Evolutionary conservation across 1,140 invertebrate species (phyloP).

Genomic region (Drosophila subobscura): DNA sequence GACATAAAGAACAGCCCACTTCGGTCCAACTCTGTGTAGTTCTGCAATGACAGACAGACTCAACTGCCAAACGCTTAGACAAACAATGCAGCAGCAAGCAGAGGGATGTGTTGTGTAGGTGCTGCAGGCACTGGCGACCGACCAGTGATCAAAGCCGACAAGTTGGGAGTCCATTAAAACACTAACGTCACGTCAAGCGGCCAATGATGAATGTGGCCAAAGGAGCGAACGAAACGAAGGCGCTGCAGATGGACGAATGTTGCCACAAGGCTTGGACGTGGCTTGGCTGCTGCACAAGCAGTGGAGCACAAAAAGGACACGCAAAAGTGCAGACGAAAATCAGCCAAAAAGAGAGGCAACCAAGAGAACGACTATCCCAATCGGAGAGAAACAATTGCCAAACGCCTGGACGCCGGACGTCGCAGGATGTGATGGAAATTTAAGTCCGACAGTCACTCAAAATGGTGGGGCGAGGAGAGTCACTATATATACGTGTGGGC

Average conservation of each 20-base stretch:
- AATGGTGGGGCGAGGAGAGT: constrained; percentile 11
- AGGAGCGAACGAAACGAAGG: constrained; percentile 34
- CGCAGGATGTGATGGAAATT: constrained; percentile 80
- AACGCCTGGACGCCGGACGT: not conserved
- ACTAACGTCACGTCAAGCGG: constrained; percentile 74
- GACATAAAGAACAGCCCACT: constrained; percentile 25
- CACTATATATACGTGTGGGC: constrained; percentile 25
- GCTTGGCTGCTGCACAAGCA: too few species aligned
- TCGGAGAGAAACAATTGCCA: constrained; percentile 73
- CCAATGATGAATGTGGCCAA: constrained; percentile 76
- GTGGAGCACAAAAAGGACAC: too few species aligned
- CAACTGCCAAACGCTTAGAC: constrained; percentile 58
- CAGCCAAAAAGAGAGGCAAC: constrained; percentile 45
- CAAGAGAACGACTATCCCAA: constrained; percentile 40
- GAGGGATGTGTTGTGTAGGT: constrained; percentile 14
- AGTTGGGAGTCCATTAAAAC: constrained; percentile 79
- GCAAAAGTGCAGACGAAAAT: constrained; percentile 57
- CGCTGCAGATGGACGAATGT: too few species aligned
- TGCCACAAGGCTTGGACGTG: too few species aligned
- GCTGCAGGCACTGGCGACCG: constrained; percentile 13
- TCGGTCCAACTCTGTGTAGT: constrained; percentile 2
- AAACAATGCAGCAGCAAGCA: constrained; percentile 38
- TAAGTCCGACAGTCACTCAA: constrained; percentile 77
- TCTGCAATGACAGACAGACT: constrained; percentile 19
- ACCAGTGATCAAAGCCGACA: constrained; percentile 75